Percentiles rank a stretch among this genome's conserved stretches.
These are phyloP conservation scores for Ruditapes philippinarum DNA, from an alignment of 1,140 invertebrate species.

Conservation along the genomic window DNA sequence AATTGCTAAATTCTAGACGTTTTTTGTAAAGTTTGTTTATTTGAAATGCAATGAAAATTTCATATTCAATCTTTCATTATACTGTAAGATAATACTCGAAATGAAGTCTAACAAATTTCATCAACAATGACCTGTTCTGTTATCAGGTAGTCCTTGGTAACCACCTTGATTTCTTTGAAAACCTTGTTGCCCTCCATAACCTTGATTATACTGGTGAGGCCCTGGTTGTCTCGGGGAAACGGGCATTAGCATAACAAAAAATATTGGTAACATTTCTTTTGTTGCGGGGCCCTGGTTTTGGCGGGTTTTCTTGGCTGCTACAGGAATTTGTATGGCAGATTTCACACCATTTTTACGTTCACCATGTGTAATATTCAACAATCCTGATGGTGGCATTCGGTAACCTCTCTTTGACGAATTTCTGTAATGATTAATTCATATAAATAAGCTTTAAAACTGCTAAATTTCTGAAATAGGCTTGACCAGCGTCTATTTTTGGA, in stretches of 20 bases:
- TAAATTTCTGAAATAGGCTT: too few relatives aligned
- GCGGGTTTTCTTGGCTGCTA: not conserved
- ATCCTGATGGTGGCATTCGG: conserved; percentile 87
- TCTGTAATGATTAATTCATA: too few relatives aligned
- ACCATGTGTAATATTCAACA: conserved; percentile 89
- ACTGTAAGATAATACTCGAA: too few relatives aligned
- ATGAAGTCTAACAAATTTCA: too few relatives aligned
- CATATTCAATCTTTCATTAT: too few relatives aligned
- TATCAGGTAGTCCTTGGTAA: conserved; percentile 47
- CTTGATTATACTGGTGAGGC: conserved; percentile 36
- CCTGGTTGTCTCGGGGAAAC: not conserved
- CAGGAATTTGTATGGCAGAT: not conserved
- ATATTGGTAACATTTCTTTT: too few relatives aligned
- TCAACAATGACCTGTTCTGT: conserved; percentile 21
- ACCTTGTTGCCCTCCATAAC: conserved; percentile 10
- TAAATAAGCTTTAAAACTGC: too few relatives aligned
- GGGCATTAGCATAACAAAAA: conserved; percentile 30
- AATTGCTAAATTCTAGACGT: too few relatives aligned
- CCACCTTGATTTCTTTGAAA: conserved; percentile 36
- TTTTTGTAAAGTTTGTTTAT: too few relatives aligned
- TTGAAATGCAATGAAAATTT: too few relatives aligned
- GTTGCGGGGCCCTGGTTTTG: conserved; percentile 5
- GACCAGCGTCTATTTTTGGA: too few relatives aligned
- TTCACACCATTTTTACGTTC: conserved; percentile 74
- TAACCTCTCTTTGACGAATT: conserved; percentile 86